phyloP scores from a whole-genome alignment of 2,888 invertebrate genomes.

The Trissolcus brochymenae region DNA sequence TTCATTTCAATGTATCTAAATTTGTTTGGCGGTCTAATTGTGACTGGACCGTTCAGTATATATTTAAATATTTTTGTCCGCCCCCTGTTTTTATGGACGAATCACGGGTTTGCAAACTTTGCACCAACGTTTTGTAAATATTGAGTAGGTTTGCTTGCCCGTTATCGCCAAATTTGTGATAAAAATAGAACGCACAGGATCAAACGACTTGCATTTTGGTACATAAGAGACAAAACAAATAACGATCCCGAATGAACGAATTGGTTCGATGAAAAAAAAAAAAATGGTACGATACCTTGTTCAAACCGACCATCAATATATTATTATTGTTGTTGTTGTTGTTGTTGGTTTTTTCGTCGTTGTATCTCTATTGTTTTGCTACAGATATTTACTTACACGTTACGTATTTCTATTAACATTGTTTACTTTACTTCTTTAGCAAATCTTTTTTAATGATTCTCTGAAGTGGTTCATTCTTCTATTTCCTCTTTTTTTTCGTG shows the following conservation, averaged over 20 bases:
- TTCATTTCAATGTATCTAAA: slow-evolving; percentile 11
- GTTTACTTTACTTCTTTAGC: slow-evolving; percentile 59
- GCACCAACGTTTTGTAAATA: slow-evolving; percentile 31
- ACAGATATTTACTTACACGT: slow-evolving; percentile 55
- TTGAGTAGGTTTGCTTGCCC: slow-evolving; percentile 7
- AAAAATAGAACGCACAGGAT: slow-evolving; percentile 55
- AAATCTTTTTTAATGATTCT: slow-evolving; percentile 57
- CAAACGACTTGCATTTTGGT: slow-evolving; percentile 25
- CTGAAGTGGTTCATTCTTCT: slow-evolving; percentile 59
- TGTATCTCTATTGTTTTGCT: slow-evolving; percentile 60
- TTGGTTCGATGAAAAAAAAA: slow-evolving; percentile 20
- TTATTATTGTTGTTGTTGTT: slow-evolving; percentile 60
- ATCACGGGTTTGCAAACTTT: slow-evolving; percentile 16
- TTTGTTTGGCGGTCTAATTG: slow-evolving; percentile 28
- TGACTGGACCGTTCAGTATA: slow-evolving; percentile 28
- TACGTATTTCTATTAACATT: slow-evolving; percentile 61
- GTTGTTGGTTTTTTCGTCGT: slow-evolving; percentile 63
- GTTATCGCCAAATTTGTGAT: slow-evolving; percentile 4
- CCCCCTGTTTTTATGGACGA: background rate
- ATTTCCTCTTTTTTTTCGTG: slow-evolving; percentile 61
- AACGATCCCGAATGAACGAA: slow-evolving; percentile 29
- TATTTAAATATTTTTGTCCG: slow-evolving; percentile 11
- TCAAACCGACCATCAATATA: slow-evolving; percentile 38
- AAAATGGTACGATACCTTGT: slow-evolving; percentile 32
- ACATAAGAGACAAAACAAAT: slow-evolving; percentile 14